phyloP scores from a whole-genome alignment of 2,113 vertebrate genomes.

The Callospermophilus lateralis region DNA sequence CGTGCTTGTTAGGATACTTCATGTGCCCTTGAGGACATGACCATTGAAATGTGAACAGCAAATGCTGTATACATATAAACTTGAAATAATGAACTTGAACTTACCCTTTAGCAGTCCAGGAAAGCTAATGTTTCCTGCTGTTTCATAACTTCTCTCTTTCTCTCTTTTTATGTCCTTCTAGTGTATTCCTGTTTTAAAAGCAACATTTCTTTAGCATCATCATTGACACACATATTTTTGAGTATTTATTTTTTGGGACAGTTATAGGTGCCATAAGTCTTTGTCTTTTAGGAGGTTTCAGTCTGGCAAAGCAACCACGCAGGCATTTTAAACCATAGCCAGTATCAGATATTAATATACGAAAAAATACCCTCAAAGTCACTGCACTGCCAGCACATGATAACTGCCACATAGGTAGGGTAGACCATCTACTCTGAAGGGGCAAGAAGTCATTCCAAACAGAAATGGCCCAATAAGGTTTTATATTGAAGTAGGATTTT shows the following conservation, averaged over 20 bases:
- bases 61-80: not conserved
- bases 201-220: not conserved
- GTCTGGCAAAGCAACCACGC: not conserved
- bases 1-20: not conserved
- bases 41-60: not conserved
- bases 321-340: not conserved
- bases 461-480: not conserved
- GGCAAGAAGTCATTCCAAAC: not conserved
- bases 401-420: not conserved
- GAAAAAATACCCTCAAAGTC: not conserved
- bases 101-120: not conserved
- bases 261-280: not conserved
- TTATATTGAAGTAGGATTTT: not conserved
- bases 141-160: not conserved
- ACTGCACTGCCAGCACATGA: not conserved
- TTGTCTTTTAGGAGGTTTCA: not conserved
- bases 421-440: not conserved
- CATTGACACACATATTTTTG: not conserved
- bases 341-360: not conserved
- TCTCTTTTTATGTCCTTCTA: not conserved
- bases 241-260: not conserved
- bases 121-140: not conserved
- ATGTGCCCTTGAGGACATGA: not conserved
- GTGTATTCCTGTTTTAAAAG: not conserved
- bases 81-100: not conserved